Evolutionary conservation across 2,797 vertebrate species (phyloP).

Genomic region (Trachurus trachurus): DNA sequence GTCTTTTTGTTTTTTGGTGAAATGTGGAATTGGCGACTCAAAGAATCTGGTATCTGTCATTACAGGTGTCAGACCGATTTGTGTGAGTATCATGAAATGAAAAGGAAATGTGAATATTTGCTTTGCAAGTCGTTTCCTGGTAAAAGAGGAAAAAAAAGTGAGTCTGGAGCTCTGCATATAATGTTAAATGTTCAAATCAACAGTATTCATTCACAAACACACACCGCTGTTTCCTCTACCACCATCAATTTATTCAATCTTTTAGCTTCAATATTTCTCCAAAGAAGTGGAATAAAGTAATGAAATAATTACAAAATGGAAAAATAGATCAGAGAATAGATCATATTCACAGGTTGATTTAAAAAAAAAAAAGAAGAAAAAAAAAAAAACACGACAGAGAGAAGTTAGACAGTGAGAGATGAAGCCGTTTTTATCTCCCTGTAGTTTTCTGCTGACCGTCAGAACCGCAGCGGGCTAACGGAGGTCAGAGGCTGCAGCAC

Average conservation of each 20-base stretch:
- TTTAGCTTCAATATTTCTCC: constrained; percentile 82
- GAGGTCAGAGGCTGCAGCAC: constrained; percentile 48
- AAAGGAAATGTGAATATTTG: no score
- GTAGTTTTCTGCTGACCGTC: constrained; percentile 56
- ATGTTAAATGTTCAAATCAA: constrained; percentile 1
- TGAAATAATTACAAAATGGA: constrained; percentile 87
- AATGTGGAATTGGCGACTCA: no score
- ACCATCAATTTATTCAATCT: constrained; percentile 88
- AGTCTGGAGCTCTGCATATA: no score
- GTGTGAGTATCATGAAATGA: no score
- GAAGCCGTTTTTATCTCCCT: constrained; percentile 56
- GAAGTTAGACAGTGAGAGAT: constrained; percentile 69
- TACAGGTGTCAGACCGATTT: no score
- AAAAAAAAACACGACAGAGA: constrained; percentile 66
- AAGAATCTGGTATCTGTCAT: no score
- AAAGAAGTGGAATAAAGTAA: constrained; percentile 86
- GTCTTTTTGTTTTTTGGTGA: no score
- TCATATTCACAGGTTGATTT: constrained; percentile 85
- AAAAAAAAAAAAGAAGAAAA: constrained; percentile 54
- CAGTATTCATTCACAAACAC: constrained; percentile 43
- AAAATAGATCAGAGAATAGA: constrained; percentile 82
- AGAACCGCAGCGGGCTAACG: constrained; percentile 49
- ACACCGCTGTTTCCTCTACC: constrained; percentile 76
- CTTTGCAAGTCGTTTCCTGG: no score
- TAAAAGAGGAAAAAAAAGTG: no score